Conservation (phyloP, 2,888 invertebrate species). For the Caenorhabditis auriculariae region DNA sequence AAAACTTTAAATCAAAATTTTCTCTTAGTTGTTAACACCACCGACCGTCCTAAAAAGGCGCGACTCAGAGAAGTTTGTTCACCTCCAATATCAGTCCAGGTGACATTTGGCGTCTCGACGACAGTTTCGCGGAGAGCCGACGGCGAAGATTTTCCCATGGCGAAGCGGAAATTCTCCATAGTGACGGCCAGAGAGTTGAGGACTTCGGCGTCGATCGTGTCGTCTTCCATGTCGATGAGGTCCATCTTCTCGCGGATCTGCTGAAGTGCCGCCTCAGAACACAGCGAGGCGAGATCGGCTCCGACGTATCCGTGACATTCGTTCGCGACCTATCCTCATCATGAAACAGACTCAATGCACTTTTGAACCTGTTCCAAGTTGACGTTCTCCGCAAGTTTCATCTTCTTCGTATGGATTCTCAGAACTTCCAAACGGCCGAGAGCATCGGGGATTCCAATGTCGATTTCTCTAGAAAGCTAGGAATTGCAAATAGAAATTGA, state of each 20-base stretch:
- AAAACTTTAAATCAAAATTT: too few relatives aligned
- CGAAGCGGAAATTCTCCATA: slow-evolving; percentile 72
- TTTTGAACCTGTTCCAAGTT: slow-evolving; percentile 83
- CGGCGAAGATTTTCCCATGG: slow-evolving; percentile 97
- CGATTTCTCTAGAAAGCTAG: slow-evolving; percentile 77
- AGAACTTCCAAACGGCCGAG: slow-evolving; percentile 94
- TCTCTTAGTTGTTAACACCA: too few relatives aligned
- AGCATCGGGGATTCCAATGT: slow-evolving; percentile 98
- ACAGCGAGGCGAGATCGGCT: slow-evolving; percentile 95
- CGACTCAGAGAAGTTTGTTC: slow-evolving; percentile 72
- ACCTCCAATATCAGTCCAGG: slow-evolving; percentile 95
- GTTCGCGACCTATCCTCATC: slow-evolving; percentile 77
- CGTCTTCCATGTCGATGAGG: slow-evolving; percentile 97
- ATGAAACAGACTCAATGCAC: too few relatives aligned
- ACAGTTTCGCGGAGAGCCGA: slow-evolving; percentile 97
- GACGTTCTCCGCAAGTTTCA: slow-evolving; percentile 97
- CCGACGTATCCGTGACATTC: slow-evolving; percentile 99
- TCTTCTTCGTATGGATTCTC: slow-evolving; percentile 98
- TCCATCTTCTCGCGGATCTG: slow-evolving; percentile 99
- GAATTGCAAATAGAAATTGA: background rate
- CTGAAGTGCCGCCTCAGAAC: slow-evolving; percentile 97
- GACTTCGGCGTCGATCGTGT: slow-evolving; percentile 97
- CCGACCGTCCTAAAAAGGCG: too few relatives aligned
- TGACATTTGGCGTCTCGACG: slow-evolving; percentile 95
- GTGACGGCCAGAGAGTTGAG: slow-evolving; percentile 94